A percentile compares a stretch with the other conserved stretches of the same genome.
Conservation (phyloP, 2,888 invertebrate species). For the Ochropacha duplaris region DNA sequence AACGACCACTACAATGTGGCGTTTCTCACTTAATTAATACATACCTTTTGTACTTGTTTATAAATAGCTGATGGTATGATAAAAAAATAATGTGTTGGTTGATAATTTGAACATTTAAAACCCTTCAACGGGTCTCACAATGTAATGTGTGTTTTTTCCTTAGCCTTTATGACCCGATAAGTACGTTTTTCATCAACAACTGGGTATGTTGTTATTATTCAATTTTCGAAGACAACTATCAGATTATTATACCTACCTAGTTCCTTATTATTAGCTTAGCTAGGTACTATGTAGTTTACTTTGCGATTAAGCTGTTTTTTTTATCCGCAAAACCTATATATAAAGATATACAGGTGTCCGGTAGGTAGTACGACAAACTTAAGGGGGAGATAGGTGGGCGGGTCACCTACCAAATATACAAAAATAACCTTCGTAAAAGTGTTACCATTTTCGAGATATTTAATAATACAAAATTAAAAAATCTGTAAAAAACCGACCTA, state of each 20-base stretch:
- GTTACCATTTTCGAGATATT: too few relatives aligned
- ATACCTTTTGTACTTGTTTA: constrained; percentile 49
- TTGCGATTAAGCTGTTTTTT: neutral
- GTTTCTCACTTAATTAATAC: constrained; percentile 73
- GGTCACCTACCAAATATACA: too few relatives aligned
- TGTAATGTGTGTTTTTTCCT: constrained; percentile 45
- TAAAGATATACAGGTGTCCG: neutral
- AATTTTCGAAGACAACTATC: too few relatives aligned
- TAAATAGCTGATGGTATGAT: constrained; percentile 59
- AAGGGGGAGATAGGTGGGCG: too few relatives aligned
- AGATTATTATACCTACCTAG: too few relatives aligned
- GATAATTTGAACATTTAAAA: constrained; percentile 55
- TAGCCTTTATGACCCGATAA: constrained; percentile 26
- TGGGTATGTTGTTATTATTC: constrained; percentile 44
- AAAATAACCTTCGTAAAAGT: too few relatives aligned
- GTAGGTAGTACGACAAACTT: too few relatives aligned
- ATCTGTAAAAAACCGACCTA: too few relatives aligned
- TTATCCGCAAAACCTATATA: neutral
- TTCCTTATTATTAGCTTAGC: constrained; percentile 21
- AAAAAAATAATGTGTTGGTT: constrained; percentile 57
- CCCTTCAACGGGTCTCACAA: constrained; percentile 36
- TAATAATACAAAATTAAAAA: too few relatives aligned
- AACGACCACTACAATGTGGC: constrained; percentile 48
- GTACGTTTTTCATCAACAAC: constrained; percentile 41
- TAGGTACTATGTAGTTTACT: neutral